Evolutionary conservation across 1,140 invertebrate genomes (phyloP).

Genomic region (Sitobion miscanthi): DNA sequence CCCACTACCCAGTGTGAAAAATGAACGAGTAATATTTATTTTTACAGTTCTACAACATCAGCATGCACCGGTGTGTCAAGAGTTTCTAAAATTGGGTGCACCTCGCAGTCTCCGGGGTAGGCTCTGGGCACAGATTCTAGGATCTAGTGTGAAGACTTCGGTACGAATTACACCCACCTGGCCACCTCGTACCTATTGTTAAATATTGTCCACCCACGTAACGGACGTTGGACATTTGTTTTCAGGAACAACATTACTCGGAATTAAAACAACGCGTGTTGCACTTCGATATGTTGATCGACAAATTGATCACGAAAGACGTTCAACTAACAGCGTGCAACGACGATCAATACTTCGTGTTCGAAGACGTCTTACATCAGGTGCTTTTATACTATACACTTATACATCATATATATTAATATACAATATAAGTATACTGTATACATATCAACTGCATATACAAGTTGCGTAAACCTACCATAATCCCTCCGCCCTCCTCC

Average conservation of each 20-base stretch:
- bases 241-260: conserved; percentile 64
- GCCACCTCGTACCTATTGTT: background rate
- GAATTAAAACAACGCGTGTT: conserved; percentile 79
- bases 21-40: conserved; percentile 17
- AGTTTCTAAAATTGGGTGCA: conserved; percentile 86
- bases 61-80: conserved; percentile 78
- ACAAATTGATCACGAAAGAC: conserved; percentile 93
- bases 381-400: conserved; percentile 63
- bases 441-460: too few relatives aligned
- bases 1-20: background rate
- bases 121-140: conserved; percentile 83
- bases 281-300: conserved; percentile 89
- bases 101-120: conserved; percentile 77
- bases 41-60: conserved; percentile 68
- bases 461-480: too few relatives aligned
- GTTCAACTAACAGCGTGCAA: conserved; percentile 94
- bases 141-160: conserved; percentile 73
- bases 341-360: conserved; percentile 98
- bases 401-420: background rate
- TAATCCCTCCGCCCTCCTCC: too few relatives aligned
- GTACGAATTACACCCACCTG: conserved; percentile 62
- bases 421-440: background rate
- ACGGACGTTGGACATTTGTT: background rate
- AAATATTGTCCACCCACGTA: background rate
- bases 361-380: conserved; percentile 94